Evolutionary conservation across 2,113 vertebrate species (phyloP).

Genomic region (Pithys albifrons): DNA sequence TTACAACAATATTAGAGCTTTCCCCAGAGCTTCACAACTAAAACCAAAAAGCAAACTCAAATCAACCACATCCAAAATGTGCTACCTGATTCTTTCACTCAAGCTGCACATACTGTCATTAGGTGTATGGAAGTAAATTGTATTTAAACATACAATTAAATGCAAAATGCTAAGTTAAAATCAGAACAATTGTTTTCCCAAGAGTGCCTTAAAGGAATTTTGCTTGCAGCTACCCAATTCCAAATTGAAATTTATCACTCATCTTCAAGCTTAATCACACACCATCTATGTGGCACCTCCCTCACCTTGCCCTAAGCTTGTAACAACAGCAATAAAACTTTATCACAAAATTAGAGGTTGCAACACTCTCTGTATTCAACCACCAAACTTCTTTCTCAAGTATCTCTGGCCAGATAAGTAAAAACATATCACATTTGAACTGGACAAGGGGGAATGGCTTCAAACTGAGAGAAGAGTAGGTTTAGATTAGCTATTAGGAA

Average conservation of each 20-base stretch:
- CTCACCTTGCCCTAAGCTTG: not conserved
- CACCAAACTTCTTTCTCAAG: not conserved
- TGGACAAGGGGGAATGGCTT: not conserved
- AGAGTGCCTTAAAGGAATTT: not conserved
- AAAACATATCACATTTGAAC: not conserved
- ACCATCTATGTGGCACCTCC: not conserved
- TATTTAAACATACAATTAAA: not conserved
- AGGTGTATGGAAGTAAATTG: not conserved
- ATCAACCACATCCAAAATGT: not conserved
- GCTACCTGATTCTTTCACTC: not conserved
- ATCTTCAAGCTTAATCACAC: not conserved
- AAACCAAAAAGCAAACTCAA: not conserved
- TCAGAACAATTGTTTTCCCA: not conserved
- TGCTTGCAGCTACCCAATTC: not conserved
- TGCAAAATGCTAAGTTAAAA: not conserved
- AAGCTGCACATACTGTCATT: not conserved
- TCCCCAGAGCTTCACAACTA: not conserved
- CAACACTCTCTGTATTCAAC: not conserved
- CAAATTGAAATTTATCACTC: not conserved
- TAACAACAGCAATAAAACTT: not conserved
- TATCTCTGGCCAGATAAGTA: not conserved
- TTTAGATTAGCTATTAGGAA: not conserved
- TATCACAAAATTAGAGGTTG: not conserved
- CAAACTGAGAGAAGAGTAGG: not conserved
- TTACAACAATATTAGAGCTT: not conserved